Percentiles rank a stretch among this genome's conserved stretches.
These are phyloP conservation scores for Harpalus rufipes DNA, from an alignment of 2,888 invertebrate species.

Conservation along the genomic window DNA sequence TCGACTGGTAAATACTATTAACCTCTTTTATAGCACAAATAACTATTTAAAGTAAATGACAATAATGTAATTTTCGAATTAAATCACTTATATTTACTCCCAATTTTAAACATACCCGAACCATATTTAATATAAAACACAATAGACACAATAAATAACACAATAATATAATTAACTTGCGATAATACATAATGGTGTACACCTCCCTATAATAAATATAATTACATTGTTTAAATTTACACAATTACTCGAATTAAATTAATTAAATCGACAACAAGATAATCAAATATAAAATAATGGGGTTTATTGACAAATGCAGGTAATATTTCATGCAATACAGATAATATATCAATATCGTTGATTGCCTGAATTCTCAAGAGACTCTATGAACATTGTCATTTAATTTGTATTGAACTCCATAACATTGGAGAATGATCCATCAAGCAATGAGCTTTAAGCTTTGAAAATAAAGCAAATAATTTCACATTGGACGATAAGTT, in stretches of 20 bases:
- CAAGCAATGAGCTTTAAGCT: no score
- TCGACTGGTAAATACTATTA: no score
- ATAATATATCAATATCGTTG: slow-evolving; percentile 44
- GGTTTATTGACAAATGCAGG: slow-evolving; percentile 23
- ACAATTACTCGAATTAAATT: slow-evolving; percentile 32
- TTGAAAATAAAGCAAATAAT: no score
- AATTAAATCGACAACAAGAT: slow-evolving; percentile 28
- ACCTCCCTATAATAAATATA: slow-evolving; percentile 10
- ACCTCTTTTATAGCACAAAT: no score
- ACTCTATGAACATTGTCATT: background rate
- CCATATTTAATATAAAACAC: slow-evolving; percentile 4
- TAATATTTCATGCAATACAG: slow-evolving; percentile 33
- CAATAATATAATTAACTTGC: slow-evolving; percentile 11
- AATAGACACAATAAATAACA: slow-evolving; percentile 3
- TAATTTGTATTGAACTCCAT: background rate
- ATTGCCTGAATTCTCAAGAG: slow-evolving; percentile 21
- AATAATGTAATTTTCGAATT: background rate
- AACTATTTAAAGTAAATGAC: background rate
- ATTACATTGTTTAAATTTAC: slow-evolving; percentile 26
- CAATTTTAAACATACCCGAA: background rate
- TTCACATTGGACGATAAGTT: no score
- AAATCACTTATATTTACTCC: slow-evolving; percentile 3
- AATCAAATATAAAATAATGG: slow-evolving; percentile 43
- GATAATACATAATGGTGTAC: slow-evolving; percentile 3
- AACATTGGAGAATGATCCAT: no score